phyloP scores from a whole-genome alignment of 2,888 invertebrate genomes.

The Amphipyra tragopoginis region DNA sequence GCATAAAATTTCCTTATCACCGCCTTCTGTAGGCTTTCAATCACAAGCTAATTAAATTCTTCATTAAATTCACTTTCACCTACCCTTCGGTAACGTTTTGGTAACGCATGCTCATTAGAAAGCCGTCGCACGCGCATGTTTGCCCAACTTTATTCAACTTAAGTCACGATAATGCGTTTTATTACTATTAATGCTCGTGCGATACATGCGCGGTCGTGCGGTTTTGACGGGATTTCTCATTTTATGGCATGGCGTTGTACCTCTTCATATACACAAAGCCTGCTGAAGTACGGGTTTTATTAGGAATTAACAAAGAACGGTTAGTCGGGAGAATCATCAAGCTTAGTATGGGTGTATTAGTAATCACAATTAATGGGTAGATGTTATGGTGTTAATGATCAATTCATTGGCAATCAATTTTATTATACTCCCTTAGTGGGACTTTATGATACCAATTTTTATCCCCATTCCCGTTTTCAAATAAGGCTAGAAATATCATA shows the following conservation, averaged over 20 bases:
- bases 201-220: slow-evolving; percentile 44
- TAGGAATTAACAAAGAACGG: background rate
- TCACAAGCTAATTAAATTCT: slow-evolving; percentile 14
- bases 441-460: no score
- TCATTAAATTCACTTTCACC: slow-evolving; percentile 44
- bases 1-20: no score
- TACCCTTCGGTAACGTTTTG: slow-evolving; percentile 36
- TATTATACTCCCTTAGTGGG: no score
- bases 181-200: slow-evolving; percentile 50
- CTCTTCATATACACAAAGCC: slow-evolving; percentile 1
- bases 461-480: no score
- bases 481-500: no score
- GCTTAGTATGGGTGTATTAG: no score
- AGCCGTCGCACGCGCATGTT: slow-evolving; percentile 34
- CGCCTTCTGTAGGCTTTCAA: no score
- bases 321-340: no score
- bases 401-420: no score
- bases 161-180: slow-evolving; percentile 57
- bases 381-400: no score
- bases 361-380: no score
- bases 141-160: slow-evolving; percentile 29
- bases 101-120: slow-evolving; percentile 52
- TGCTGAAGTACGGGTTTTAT: background rate
- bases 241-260: slow-evolving; percentile 15
- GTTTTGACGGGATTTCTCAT: slow-evolving; percentile 35